These are phyloP conservation scores for Phocides pigmalion DNA, from an alignment of 1,140 invertebrate species.

Conservation along the genomic window DNA sequence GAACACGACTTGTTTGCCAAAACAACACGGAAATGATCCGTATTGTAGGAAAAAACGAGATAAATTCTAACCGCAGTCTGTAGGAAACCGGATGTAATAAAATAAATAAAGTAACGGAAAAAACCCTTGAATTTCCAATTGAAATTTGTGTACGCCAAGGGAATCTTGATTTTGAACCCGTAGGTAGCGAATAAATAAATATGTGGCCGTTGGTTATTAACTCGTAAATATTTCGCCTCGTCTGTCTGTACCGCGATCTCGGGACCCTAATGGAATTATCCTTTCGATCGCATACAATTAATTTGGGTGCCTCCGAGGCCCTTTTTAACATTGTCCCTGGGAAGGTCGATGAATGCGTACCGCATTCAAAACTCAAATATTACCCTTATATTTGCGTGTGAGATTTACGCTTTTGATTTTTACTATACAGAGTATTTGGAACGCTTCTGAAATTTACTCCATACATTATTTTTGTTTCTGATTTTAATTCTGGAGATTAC, in stretches of 20 bases:
- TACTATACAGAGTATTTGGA: neutral
- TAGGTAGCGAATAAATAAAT: constrained; percentile 40
- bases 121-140: constrained; percentile 39
- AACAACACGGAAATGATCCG: neutral
- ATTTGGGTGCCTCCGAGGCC: constrained; percentile 46
- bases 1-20: too few relatives aligned
- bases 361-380: constrained; percentile 21
- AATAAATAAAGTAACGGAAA: constrained; percentile 4
- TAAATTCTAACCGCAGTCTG: neutral
- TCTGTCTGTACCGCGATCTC: constrained; percentile 30
- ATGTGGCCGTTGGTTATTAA: constrained; percentile 49
- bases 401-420: neutral
- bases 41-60: neutral
- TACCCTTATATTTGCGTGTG: neutral
- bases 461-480: too few relatives aligned
- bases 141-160: constrained; percentile 38
- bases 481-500: too few relatives aligned
- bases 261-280: constrained; percentile 59
- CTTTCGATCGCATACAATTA: constrained; percentile 58
- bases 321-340: constrained; percentile 46
- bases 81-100: neutral
- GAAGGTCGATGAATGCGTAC: constrained; percentile 36
- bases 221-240: constrained; percentile 53
- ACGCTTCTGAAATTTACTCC: too few relatives aligned
- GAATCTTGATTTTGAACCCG: constrained; percentile 45